Percentiles rank a stretch among this genome's conserved stretches.
Conservation (phyloP, 2,113 vertebrate species). For the Hoplias malabaricus region DNA sequence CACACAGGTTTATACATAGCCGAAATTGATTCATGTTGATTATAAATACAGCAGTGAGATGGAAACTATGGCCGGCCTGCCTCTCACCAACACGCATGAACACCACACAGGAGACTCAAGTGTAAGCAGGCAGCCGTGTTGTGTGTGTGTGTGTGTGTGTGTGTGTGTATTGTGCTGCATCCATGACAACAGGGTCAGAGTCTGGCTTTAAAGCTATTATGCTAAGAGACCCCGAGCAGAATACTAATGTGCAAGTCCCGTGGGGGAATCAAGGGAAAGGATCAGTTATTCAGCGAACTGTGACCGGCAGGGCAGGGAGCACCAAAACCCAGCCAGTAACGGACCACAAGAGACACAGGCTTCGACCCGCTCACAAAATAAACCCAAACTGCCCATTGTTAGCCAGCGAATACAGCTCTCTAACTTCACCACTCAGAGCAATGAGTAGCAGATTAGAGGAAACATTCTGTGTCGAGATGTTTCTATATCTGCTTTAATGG, state of each 20-base stretch:
- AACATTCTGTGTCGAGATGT: background rate
- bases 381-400: background rate
- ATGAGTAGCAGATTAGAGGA: background rate
- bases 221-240: constrained; percentile 77
- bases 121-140: constrained; percentile 52
- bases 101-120: constrained; percentile 9
- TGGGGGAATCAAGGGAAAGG: constrained; percentile 75
- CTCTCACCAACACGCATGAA: background rate
- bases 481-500: background rate
- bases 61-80: background rate
- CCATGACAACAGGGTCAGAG: constrained; percentile 81
- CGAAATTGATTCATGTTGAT: constrained; percentile 6
- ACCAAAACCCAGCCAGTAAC: constrained; percentile 25
- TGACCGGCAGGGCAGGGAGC: constrained; percentile 50
- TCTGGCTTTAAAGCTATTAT: constrained; percentile 83
- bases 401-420: background rate
- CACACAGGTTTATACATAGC: constrained; percentile 26
- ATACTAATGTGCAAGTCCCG: constrained; percentile 76
- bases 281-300: constrained; percentile 75
- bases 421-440: background rate
- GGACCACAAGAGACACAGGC: constrained; percentile 15
- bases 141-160: constrained; percentile 16
- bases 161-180: constrained; percentile 74
- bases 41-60: background rate
- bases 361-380: background rate